Conservation (phyloP, 2,888 invertebrate genomes). For the Adelphocoris suturalis region DNA sequence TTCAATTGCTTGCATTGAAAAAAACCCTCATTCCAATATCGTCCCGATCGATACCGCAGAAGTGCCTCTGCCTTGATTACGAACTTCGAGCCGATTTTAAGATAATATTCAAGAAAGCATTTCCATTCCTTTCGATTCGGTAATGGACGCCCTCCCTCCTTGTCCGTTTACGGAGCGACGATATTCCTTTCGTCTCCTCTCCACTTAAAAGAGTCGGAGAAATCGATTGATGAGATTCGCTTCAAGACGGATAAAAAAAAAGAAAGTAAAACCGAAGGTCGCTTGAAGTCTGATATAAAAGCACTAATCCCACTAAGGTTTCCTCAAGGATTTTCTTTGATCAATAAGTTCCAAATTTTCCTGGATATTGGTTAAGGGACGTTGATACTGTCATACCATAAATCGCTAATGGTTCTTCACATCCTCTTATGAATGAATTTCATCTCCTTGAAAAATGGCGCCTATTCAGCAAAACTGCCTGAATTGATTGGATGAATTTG, state of each 20-base stretch:
- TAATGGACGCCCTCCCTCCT: neutral
- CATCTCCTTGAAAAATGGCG: neutral
- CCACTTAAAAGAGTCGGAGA: neutral
- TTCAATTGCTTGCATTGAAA: constrained; percentile 7
- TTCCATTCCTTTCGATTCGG: neutral
- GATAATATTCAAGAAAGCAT: constrained; percentile 26
- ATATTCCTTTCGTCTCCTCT: neutral
- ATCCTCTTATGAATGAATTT: neutral
- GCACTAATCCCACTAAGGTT: constrained; percentile 28
- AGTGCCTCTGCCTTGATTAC: neutral
- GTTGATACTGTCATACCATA: neutral
- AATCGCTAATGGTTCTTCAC: neutral
- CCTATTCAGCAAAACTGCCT: neutral
- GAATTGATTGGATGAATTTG: neutral
- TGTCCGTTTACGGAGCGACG: neutral
- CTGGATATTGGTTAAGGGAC: neutral
- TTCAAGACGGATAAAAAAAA: neutral
- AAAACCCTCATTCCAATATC: neutral
- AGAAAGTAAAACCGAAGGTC: constrained; percentile 4
- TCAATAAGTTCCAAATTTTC: neutral
- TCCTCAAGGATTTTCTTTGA: neutral
- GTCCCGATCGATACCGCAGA: neutral
- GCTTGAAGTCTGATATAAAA: constrained; percentile 26
- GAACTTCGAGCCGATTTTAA: constrained; percentile 6
- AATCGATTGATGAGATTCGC: constrained; percentile 33